These are phyloP conservation scores for Clanis bilineata DNA, from an alignment of 2,888 invertebrate genomes.

Conservation along the genomic window DNA sequence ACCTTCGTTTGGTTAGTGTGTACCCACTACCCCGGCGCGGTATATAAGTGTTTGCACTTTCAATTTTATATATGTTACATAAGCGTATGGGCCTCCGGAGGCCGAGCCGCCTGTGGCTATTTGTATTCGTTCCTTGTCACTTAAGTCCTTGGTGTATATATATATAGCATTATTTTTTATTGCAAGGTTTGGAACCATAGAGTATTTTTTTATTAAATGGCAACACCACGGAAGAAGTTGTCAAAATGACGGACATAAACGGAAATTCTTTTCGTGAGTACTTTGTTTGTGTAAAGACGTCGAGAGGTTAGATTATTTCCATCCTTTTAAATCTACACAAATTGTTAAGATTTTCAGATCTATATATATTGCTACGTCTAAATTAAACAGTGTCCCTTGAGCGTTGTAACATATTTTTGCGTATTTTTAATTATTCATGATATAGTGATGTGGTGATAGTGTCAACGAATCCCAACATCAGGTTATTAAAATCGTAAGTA, in stretches of 20 bases:
- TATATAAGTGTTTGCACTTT: too few species aligned
- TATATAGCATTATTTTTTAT: too few species aligned
- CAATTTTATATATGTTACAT: too few species aligned
- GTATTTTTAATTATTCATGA: conserved; percentile 21
- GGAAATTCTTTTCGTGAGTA: conserved; percentile 62
- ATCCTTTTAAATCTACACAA: conserved; percentile 55
- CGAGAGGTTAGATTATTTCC: conserved; percentile 71
- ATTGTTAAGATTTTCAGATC: background rate
- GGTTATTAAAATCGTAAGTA: conserved; percentile 15
- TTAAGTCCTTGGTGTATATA: too few species aligned
- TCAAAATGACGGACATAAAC: conserved; percentile 34
- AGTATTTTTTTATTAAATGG: too few species aligned
- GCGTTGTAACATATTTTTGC: conserved; percentile 23
- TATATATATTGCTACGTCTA: background rate
- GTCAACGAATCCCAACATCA: conserved; percentile 19
- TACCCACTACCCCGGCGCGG: too few species aligned
- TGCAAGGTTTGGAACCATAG: too few species aligned
- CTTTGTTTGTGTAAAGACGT: conserved; percentile 67
- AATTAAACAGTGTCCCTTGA: conserved; percentile 11
- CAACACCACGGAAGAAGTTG: conserved; percentile 18
- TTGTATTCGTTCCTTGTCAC: too few species aligned
- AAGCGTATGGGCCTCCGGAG: too few species aligned
- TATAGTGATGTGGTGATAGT: conserved; percentile 34
- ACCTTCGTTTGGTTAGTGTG: too few species aligned
- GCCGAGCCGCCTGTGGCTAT: too few species aligned